Conservation (phyloP, 2,113 vertebrate species). For the Zosterops japonicus region DNA sequence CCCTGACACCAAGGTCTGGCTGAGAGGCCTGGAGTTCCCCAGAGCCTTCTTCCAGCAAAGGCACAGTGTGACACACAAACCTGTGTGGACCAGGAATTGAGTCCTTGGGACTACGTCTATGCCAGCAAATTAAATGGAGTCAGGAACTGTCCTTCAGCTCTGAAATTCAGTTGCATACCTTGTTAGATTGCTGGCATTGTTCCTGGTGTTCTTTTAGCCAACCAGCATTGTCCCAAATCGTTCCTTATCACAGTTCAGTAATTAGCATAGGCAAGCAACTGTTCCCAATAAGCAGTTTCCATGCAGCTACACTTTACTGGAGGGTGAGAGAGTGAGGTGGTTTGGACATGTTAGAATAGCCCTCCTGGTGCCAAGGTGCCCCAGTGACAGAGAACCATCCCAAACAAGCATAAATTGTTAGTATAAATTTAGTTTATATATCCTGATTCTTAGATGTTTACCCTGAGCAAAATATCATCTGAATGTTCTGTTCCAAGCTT, state of each 20-base stretch:
- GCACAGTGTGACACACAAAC: background rate
- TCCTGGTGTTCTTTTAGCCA: background rate
- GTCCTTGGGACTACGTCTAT: background rate
- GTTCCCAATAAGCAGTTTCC: background rate
- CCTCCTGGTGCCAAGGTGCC: background rate
- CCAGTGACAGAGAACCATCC: background rate
- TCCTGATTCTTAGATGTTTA: background rate
- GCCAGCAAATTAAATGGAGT: background rate
- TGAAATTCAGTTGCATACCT: background rate
- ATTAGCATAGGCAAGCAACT: background rate
- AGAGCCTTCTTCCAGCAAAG: background rate
- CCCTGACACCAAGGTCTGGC: rapidly evolving
- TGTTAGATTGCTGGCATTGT: background rate
- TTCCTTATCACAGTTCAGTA: background rate
- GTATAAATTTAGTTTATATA: background rate
- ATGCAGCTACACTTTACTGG: background rate
- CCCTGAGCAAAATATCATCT: background rate
- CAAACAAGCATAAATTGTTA: background rate
- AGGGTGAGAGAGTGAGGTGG: background rate
- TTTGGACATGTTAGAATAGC: background rate
- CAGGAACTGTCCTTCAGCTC: background rate
- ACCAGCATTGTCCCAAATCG: background rate
- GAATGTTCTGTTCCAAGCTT: background rate
- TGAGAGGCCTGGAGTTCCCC: background rate
- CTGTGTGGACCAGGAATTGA: background rate